phyloP scores from a whole-genome alignment of 2,888 invertebrate genomes.

The Polydrusus tereticollis region DNA sequence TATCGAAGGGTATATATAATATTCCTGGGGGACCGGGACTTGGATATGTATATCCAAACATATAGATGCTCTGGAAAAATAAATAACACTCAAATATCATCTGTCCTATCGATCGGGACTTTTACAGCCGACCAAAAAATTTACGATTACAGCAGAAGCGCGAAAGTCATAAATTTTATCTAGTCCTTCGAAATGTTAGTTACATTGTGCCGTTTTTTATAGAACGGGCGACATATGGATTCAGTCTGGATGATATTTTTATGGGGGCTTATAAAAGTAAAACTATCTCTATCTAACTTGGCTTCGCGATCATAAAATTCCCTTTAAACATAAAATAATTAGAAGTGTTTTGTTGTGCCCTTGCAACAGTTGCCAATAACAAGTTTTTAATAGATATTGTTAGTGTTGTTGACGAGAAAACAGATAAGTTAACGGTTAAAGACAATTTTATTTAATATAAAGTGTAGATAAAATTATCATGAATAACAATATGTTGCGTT shows the following conservation, averaged over 20 bases:
- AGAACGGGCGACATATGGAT: constrained; percentile 24
- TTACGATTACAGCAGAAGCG: constrained; percentile 31
- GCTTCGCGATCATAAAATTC: no score
- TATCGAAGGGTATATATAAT: no score
- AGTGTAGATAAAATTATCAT: no score
- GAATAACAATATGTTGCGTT: no score
- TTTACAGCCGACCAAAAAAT: constrained; percentile 34
- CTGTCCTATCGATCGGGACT: constrained; percentile 31
- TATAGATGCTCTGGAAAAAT: constrained; percentile 7
- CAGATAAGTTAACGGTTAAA: no score
- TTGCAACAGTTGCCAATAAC: no score
- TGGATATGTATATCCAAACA: not conserved
- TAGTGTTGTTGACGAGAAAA: no score
- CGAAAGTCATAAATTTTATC: constrained; percentile 34
- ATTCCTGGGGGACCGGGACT: not conserved
- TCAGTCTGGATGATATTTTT: constrained; percentile 26
- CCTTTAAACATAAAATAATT: no score
- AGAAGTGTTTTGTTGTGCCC: no score
- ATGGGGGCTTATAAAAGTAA: constrained; percentile 16
- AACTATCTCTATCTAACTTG: not conserved
- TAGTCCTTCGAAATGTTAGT: constrained; percentile 37
- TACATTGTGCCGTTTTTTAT: constrained; percentile 36
- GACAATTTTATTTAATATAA: no score
- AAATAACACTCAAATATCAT: constrained; percentile 35
- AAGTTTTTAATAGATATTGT: no score